Conservation (phyloP, 2,888 invertebrate species). For the Phengaris alcon region DNA sequence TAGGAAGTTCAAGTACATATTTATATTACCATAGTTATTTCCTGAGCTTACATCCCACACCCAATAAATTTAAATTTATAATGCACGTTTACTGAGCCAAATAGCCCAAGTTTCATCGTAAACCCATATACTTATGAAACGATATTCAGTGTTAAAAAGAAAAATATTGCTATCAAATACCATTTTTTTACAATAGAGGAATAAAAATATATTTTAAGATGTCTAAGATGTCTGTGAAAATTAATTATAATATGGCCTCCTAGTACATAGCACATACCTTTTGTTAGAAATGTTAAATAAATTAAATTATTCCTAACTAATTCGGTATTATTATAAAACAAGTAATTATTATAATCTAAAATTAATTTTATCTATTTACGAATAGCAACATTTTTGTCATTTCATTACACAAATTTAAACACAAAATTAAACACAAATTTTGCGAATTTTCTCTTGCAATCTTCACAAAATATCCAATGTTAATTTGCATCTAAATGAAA, state of each 20-base stretch:
- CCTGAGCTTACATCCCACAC: background rate
- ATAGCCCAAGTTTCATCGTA: background rate
- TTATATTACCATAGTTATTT: background rate
- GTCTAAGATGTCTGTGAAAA: no score
- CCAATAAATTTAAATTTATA: constrained; percentile 12
- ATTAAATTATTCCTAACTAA: background rate
- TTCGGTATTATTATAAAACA: background rate
- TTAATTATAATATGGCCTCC: background rate
- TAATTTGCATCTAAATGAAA: constrained; percentile 20
- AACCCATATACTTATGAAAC: background rate
- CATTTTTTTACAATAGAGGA: no score
- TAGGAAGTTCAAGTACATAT: background rate
- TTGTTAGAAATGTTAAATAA: background rate
- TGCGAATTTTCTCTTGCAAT: background rate
- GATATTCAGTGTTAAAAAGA: no score
- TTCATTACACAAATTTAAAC: background rate
- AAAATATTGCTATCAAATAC: no score
- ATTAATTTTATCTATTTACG: no score
- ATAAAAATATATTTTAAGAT: no score
- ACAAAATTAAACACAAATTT: background rate
- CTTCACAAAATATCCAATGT: background rate
- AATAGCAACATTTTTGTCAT: no score
- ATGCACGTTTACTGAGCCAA: background rate
- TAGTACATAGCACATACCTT: background rate
- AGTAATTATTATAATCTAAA: background rate